Evolutionary conservation across 2,113 vertebrate species (phyloP), one percentile per base, ranked within the genome.

Genomic region (Charina bottae): DNA sequence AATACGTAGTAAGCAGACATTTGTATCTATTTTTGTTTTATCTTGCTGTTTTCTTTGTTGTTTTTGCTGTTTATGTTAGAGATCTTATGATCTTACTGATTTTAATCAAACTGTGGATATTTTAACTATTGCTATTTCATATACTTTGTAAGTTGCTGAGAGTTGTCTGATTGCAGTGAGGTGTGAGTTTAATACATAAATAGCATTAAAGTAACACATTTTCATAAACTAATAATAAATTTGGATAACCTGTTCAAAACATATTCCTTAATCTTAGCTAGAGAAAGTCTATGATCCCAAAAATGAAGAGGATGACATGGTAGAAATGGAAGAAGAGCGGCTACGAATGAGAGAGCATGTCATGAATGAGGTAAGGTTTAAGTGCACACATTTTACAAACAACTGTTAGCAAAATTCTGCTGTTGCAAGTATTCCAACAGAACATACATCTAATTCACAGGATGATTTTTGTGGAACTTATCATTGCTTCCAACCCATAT

Each of bases 251-350:
- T 83, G 26, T 88, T 92, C 46, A n/a, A 59, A 91, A 9, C 12
- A 49, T 55, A 17, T 62, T 62, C 26, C 33, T 85, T 83, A 33
- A 93, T 97, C 97, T 94, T 95, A 99, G 99, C 96, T 99, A 92
- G 99, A 99, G 96, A 99, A 99, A 96, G 98, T 99, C 54, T 99
- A 99, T 46, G 98, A 99, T 93, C 98, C 99, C 53, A 98, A 98
- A 94, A 99, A 99, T 87, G 99, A 99, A 97, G 99, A 99, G 92
- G 99, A 99, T 89, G 99, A 99, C 94, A 99, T 99, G 99, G 96
- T 99, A 94, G 99, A 99, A 97, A 99, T 99, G 99, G 99, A 99
- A 95, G 99, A 99, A 95, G 99, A 99, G 97, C 97, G 99, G 90
- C 97, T 99, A 84, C 98, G 99, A 86, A 99, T 99, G 99, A 98